phyloP scores from a whole-genome alignment of 2,888 invertebrate genomes.

The Eretmocerus hayati region DNA sequence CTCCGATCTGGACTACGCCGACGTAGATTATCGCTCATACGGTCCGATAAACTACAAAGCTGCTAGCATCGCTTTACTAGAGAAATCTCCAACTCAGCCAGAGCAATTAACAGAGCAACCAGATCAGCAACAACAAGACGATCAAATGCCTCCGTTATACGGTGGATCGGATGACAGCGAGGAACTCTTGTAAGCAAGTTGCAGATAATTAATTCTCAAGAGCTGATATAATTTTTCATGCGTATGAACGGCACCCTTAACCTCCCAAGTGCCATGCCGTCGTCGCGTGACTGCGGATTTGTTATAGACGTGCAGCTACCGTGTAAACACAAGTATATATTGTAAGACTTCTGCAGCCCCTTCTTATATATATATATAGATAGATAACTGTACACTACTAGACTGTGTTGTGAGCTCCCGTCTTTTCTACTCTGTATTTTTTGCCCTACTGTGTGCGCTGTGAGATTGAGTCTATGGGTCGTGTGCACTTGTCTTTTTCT shows the following conservation, averaged over 20 bases:
- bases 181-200: slow-evolving; percentile 34
- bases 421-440: no score
- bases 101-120: slow-evolving; percentile 34
- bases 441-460: no score
- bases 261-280: slow-evolving; percentile 19
- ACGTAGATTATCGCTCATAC: slow-evolving; percentile 82
- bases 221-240: no score
- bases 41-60: slow-evolving; percentile 89
- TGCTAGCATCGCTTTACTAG: slow-evolving; percentile 59
- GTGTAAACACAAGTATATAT: no score
- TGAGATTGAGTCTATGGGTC: no score
- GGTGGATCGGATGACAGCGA: slow-evolving; percentile 43
- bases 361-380: not conserved
- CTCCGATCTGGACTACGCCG: slow-evolving; percentile 81
- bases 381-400: not conserved
- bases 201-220: not conserved
- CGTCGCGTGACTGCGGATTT: no score
- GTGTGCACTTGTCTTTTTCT: no score
- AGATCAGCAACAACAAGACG: slow-evolving; percentile 33
- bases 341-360: no score
- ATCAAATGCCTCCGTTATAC: slow-evolving; percentile 44
- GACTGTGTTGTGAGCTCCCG: no score
- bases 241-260: not conserved
- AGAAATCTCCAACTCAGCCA: slow-evolving; percentile 32
- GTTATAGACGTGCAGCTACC: no score